Evolutionary conservation across 2,113 vertebrate species (phyloP).

Genomic region (Acanthochromis polyacanthus): DNA sequence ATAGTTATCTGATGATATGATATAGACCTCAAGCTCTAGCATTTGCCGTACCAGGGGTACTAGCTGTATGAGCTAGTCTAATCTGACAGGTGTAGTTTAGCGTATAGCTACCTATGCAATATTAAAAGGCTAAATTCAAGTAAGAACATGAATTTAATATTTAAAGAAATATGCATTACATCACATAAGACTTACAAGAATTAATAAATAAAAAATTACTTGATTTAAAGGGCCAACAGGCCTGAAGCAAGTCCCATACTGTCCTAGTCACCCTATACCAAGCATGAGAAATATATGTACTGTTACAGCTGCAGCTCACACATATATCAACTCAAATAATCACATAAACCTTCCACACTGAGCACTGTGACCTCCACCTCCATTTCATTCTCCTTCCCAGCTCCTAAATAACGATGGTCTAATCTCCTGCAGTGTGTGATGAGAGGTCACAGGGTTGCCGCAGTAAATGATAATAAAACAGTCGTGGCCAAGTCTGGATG

Average conservation of each 20-base stretch:
- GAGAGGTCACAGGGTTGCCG: constrained; percentile 69
- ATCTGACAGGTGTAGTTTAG: neutral
- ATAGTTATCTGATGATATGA: neutral
- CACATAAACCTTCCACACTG: constrained; percentile 58
- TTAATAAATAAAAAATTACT: neutral
- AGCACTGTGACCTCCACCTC: constrained; percentile 56
- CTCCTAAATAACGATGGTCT: constrained; percentile 69
- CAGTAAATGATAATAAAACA: constrained; percentile 74
- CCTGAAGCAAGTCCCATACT: neutral
- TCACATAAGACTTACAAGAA: neutral
- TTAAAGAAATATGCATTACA: neutral
- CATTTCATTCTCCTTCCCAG: constrained; percentile 43
- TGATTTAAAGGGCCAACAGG: neutral
- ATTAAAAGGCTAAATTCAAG: too few species aligned
- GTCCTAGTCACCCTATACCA: neutral
- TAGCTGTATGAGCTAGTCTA: neutral
- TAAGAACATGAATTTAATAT: neutral
- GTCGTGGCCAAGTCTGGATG: constrained; percentile 35
- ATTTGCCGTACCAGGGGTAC: neutral
- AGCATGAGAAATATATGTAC: constrained; percentile 30
- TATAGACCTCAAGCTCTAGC: neutral
- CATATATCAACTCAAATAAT: constrained; percentile 58
- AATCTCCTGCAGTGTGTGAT: constrained; percentile 61
- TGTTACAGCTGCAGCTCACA: constrained; percentile 14
- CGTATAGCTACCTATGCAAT: neutral